Conservation (phyloP, 2,888 invertebrate species). For the Orthonychiurus folsomi region DNA sequence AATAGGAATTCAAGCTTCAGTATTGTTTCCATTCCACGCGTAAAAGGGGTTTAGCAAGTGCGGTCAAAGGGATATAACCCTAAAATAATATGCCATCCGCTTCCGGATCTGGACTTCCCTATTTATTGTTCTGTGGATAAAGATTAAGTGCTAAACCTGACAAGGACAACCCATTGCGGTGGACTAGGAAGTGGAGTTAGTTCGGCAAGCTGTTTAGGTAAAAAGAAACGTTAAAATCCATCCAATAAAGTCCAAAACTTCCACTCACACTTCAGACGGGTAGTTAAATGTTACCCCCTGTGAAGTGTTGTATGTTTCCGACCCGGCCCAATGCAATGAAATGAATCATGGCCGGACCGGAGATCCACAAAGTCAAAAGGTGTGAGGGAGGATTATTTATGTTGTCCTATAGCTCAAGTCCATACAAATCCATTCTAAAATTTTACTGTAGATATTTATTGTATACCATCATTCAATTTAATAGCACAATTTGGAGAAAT, state of each 20-base stretch:
- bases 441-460: background rate
- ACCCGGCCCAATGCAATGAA: too few species aligned
- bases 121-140: background rate
- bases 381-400: constrained; percentile 1
- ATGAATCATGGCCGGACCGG: too few species aligned
- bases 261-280: background rate
- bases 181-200: too few species aligned
- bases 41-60: background rate
- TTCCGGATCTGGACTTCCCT: too few species aligned
- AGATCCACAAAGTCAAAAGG: too few species aligned
- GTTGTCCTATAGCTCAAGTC: too few species aligned
- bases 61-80: too few species aligned
- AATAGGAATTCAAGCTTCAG: constrained; percentile 7
- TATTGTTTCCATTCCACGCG: background rate
- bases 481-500: too few species aligned
- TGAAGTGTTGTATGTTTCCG: background rate
- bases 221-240: too few species aligned
- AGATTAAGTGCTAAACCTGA: background rate
- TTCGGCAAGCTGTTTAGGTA: too few species aligned
- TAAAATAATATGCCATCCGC: too few species aligned
- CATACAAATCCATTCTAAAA: background rate
- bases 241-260: too few species aligned
- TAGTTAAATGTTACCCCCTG: background rate
- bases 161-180: background rate
- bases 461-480: background rate